Percentiles rank a stretch among this genome's conserved stretches.
These are phyloP conservation scores for Scaptomyza polygonia DNA, from an alignment of 2,888 invertebrate genomes.

Conservation along the genomic window DNA sequence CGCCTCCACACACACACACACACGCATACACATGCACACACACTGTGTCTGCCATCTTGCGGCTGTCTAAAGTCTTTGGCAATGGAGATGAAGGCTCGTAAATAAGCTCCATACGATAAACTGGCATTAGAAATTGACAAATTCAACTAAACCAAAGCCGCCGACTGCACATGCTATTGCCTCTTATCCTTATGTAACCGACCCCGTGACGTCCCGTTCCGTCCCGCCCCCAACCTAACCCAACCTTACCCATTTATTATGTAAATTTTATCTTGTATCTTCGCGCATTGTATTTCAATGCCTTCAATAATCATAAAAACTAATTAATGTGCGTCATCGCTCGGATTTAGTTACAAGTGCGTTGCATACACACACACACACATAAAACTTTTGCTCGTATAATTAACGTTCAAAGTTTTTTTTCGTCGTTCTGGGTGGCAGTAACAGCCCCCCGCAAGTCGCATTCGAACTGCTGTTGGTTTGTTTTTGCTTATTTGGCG, in stretches of 20 bases:
- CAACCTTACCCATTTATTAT: too few species aligned
- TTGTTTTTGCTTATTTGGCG: slow-evolving; percentile 79
- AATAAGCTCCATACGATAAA: slow-evolving; percentile 75
- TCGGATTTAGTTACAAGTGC: slow-evolving; percentile 73
- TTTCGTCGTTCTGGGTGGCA: too few species aligned
- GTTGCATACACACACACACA: slow-evolving; percentile 24
- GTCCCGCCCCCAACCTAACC: too few species aligned
- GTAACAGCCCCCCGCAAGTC: background rate
- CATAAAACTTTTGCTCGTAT: slow-evolving; percentile 68
- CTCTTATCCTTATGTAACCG: slow-evolving; percentile 4
- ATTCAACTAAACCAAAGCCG: slow-evolving; percentile 57
- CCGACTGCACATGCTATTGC: slow-evolving; percentile 45
- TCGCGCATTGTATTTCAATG: slow-evolving; percentile 74
- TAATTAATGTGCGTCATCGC: slow-evolving; percentile 76
- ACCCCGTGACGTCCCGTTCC: too few species aligned
- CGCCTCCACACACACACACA: slow-evolving; percentile 9
- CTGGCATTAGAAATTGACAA: slow-evolving; percentile 79
- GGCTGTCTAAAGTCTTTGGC: slow-evolving; percentile 42
- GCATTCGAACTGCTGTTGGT: slow-evolving; percentile 22
- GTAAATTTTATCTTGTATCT: slow-evolving; percentile 55
- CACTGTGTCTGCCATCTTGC: slow-evolving; percentile 40
- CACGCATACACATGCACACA: background rate
- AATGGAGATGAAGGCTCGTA: slow-evolving; percentile 53
- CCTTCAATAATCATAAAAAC: slow-evolving; percentile 77
- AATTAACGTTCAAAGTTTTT: slow-evolving; percentile 76